Base-by-base conservation (phyloP, 2,888 invertebrate species). In the Drosophila pseudotakahashii region DNA sequence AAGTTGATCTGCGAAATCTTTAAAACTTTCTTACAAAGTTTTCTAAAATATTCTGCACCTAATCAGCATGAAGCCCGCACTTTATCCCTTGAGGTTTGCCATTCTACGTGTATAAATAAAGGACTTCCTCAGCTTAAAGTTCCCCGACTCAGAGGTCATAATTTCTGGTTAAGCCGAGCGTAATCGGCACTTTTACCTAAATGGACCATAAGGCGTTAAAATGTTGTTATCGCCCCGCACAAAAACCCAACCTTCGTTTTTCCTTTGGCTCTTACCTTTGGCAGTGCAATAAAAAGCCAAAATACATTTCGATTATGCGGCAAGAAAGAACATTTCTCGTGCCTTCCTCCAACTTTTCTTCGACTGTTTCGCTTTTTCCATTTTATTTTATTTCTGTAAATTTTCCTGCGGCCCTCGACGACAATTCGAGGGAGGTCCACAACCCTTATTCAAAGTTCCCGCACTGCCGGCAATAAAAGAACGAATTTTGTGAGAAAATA, bases 131-230 rank as follows among this genome's bases (percentile, higher is more conserved):
- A 11, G 41, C 32, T 72, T 61, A 14, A 72, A 69, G 53, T 51
- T 68, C 30, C 67, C 55, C 55, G 55, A 70, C 81, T 67, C 86
- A 69, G 68, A 64, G 80, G 88, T 81, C 80, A 90, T 90, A 90
- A 89, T 89, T 90, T 89, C 85, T 87, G 78, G 85, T 90, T 90
- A 90, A 90, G 87, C 89, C 76, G 61, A 82, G 83, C 81, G 81
- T 89, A 90, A 90, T 90, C 90, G 90, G 78, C 88, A 90, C 88
- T 90, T 90, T 86, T 81, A 76, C 82, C 81, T 86, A 89, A 89
- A 89, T 90, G 89, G 88, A 80, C 90, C 80, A 90, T 90, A 89
- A 87, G 90, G 87, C 90, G 88, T 87, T 87, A 81, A 84, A 87
- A 84, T 84, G 88, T 72, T 84, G 85, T 87, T 87, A 84, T 84